Conservation (phyloP, 2,113 vertebrate species). For the Bubo bubo region DNA sequence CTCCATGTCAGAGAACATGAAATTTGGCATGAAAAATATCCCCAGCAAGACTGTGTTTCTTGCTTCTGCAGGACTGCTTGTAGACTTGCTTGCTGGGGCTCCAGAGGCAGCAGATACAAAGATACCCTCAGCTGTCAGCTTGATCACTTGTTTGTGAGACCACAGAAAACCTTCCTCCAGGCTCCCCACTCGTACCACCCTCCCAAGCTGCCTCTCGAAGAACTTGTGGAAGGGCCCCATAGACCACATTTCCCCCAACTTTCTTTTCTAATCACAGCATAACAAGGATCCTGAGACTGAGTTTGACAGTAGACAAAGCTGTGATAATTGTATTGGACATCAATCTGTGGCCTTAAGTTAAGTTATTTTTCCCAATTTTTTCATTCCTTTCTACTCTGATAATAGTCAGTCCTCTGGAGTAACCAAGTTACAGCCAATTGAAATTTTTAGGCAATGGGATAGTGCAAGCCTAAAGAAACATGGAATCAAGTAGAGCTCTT, state of each 20-base stretch:
- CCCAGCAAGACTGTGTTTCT: not conserved
- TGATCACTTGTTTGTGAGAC: not conserved
- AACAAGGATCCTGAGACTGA: not conserved
- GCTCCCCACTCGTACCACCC: rapidly evolving
- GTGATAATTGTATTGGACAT: conserved; percentile 28
- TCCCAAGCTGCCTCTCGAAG: not conserved
- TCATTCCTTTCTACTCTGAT: conserved; percentile 37
- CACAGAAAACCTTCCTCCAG: not conserved
- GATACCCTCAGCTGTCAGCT: not conserved
- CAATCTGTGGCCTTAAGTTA: conserved; percentile 4
- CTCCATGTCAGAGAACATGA: not conserved
- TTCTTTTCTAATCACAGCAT: not conserved
- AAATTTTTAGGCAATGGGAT: conserved; percentile 36
- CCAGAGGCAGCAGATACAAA: not conserved
- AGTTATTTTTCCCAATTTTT: not conserved
- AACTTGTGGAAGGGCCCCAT: not conserved
- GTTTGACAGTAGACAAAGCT: not conserved
- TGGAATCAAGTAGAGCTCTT: not conserved
- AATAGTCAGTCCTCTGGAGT: conserved; percentile 42
- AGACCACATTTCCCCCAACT: not conserved
- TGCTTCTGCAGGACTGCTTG: rapidly evolving
- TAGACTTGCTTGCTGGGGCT: not conserved
- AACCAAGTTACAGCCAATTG: conserved; percentile 60
- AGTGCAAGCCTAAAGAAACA: conserved; percentile 45
- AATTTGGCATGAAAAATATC: not conserved